A percentile compares a stretch with the other conserved stretches of the same genome.
Conservation (phyloP, 1,140 invertebrate species). For the Papilio helenus region DNA sequence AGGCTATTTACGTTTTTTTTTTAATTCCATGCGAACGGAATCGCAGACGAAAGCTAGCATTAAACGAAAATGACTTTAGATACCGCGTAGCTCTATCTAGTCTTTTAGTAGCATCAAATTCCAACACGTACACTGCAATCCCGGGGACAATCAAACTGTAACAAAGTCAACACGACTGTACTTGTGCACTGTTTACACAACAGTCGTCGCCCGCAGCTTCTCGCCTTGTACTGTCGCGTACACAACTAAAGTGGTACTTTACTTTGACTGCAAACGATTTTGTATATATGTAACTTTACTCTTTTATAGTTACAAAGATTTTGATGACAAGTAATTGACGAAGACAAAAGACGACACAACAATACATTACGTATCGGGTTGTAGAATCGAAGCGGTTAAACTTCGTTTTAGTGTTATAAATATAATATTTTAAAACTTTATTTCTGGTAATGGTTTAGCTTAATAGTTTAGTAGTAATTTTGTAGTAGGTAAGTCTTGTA, state of each 20-base stretch:
- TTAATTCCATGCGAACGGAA: too few relatives aligned
- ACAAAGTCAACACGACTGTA: constrained; percentile 26
- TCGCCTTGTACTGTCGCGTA: constrained; percentile 21
- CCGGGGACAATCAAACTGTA: constrained; percentile 24
- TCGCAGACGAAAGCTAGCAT: too few relatives aligned
- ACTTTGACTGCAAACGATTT: constrained; percentile 7
- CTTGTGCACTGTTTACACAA: constrained; percentile 4
- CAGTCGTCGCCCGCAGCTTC: constrained; percentile 19
- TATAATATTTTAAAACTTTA: too few relatives aligned
- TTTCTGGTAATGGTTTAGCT: too few relatives aligned
- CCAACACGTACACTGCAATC: constrained; percentile 2
- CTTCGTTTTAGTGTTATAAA: too few relatives aligned
- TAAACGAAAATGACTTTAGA: too few relatives aligned
- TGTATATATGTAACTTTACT: not conserved
- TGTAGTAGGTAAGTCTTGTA: too few relatives aligned
- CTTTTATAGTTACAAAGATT: not conserved
- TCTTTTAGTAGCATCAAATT: constrained; percentile 8
- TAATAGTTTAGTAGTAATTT: too few relatives aligned
- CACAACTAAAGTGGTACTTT: constrained; percentile 14
- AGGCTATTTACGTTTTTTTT: too few relatives aligned
- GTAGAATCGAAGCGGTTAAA: not conserved
- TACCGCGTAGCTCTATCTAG: too few relatives aligned
- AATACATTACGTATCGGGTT: not conserved
- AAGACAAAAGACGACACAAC: too few relatives aligned
- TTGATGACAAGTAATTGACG: not conserved